Base-by-base conservation (phyloP, 2,113 vertebrate genomes). In the Empidonax traillii region DNA sequence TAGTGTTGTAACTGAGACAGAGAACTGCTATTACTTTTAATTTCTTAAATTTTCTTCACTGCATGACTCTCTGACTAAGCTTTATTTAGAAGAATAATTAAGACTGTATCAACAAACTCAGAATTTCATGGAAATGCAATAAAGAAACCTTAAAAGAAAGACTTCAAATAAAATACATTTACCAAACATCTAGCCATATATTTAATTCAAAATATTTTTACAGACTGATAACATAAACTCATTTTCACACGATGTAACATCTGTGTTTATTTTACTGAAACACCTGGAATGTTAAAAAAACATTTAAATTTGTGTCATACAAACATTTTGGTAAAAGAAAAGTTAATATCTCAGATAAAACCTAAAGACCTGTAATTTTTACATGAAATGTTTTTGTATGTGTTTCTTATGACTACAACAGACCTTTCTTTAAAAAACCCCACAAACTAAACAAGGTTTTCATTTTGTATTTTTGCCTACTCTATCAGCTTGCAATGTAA, bases 41-140 rank as follows among this genome's bases (percentile, higher is more conserved):
- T 23, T 92, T 85, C 59, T 71, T 6, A 41, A 75, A 77, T 67
- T 49, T 3, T 65, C 6, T 41, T 68, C 69, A 58, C 23, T 71
- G 47, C 47, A 78, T 0, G 1, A 56, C 10, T 51, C 9, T 77
- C 30, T 1, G 0, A 44, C 31, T 58, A 22, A 39, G 19, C n/a
- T 75, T 59, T 73, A 74, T 71, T 71, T 67, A 74, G 9, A 14
- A 35, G 12, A 85, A 25, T 37, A 86, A 46, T 63, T 58, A 92
- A 44, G 25, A 15, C 8, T 74, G 3, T 27, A 84, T 59, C 61
- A 63, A 15, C 5, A 80, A 90, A 80, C 46, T 72, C 7, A 66
- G 9, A 83, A 76, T 69, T 88, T 80, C 14, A 53, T 63, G 51
- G 44, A 93, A 84, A 68, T 21, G 1, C 83, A 93, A 90, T 66